Conservation (phyloP, 2,797 vertebrate genomes). For the Zenarchopterus dispar region DNA sequence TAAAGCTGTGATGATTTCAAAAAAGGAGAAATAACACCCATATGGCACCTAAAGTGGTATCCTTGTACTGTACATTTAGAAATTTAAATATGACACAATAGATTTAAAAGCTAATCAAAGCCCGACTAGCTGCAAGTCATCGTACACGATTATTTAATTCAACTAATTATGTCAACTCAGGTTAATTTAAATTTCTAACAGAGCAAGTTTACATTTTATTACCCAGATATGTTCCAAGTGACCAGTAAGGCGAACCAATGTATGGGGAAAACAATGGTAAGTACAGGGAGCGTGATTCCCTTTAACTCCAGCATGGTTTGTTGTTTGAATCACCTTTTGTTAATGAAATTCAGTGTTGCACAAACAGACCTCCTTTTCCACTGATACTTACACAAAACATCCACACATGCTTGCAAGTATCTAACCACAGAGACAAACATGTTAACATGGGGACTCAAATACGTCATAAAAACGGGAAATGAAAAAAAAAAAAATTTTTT, state of each 20-base stretch:
- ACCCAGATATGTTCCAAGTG: slow-evolving; percentile 52
- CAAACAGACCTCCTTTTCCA: slow-evolving; percentile 56
- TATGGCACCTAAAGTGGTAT: slow-evolving; percentile 71
- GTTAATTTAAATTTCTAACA: slow-evolving; percentile 57
- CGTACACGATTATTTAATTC: slow-evolving; percentile 26
- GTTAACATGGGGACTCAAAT: slow-evolving; percentile 55
- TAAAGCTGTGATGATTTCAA: slow-evolving; percentile 57
- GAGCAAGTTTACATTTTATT: slow-evolving; percentile 50
- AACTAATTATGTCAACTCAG: slow-evolving; percentile 48
- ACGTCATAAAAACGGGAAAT: slow-evolving; percentile 30
- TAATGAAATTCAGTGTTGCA: slow-evolving; percentile 53
- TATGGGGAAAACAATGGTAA: slow-evolving; percentile 11
- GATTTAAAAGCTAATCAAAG: slow-evolving; percentile 24
- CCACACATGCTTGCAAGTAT: slow-evolving; percentile 49
- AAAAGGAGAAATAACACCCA: slow-evolving; percentile 50
- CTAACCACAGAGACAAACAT: slow-evolving; percentile 56
- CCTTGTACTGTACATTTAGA: slow-evolving; percentile 32
- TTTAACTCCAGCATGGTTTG: slow-evolving; percentile 51
- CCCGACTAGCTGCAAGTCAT: slow-evolving; percentile 37
- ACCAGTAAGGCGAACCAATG: slow-evolving; percentile 24
- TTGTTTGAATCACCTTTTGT: slow-evolving; percentile 39
- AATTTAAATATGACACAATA: slow-evolving; percentile 59
- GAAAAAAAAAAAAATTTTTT: slow-evolving; percentile 23
- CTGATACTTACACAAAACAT: slow-evolving; percentile 54
- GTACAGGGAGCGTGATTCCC: slow-evolving; percentile 35